These are phyloP conservation scores for Trichopria drosophilae DNA, from an alignment of 2,888 invertebrate species.

Conservation along the genomic window DNA sequence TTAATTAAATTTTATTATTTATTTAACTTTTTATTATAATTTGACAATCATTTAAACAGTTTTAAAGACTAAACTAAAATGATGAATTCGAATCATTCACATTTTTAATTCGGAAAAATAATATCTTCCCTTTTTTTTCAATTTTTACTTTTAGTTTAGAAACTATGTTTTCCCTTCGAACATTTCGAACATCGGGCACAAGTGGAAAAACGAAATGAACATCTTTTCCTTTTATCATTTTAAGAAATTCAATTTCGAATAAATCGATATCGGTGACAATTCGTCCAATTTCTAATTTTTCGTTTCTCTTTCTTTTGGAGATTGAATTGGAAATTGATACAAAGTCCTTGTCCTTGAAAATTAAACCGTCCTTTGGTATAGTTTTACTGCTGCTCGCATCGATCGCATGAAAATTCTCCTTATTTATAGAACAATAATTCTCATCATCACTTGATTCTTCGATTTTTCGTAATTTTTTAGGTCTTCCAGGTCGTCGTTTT, in stretches of 20 bases:
- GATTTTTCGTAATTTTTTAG: not conserved
- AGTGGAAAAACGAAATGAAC: not conserved
- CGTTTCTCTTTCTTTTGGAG: not conserved
- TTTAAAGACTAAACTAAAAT: no score
- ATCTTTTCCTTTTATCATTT: constrained; percentile 5
- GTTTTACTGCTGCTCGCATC: no score
- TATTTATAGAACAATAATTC: not conserved
- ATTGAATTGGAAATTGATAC: not conserved
- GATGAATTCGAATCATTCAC: no score
- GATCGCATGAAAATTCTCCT: no score
- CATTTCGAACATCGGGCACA: constrained; percentile 1
- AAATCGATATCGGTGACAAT: not conserved
- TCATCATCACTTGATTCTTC: not conserved
- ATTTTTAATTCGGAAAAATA: constrained; percentile 2
- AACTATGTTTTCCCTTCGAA: not conserved
- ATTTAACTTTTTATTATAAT: no score
- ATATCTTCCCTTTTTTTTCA: not conserved
- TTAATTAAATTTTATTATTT: no score
- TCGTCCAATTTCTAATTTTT: not conserved
- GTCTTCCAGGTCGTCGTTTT: constrained; percentile 2
- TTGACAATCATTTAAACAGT: no score
- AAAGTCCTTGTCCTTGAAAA: not conserved
- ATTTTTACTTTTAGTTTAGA: no score
- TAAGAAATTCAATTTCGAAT: constrained; percentile 4
- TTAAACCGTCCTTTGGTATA: no score